Evolutionary conservation across 2,113 vertebrate genomes (phyloP).

Genomic region (Gallinago undulata): DNA sequence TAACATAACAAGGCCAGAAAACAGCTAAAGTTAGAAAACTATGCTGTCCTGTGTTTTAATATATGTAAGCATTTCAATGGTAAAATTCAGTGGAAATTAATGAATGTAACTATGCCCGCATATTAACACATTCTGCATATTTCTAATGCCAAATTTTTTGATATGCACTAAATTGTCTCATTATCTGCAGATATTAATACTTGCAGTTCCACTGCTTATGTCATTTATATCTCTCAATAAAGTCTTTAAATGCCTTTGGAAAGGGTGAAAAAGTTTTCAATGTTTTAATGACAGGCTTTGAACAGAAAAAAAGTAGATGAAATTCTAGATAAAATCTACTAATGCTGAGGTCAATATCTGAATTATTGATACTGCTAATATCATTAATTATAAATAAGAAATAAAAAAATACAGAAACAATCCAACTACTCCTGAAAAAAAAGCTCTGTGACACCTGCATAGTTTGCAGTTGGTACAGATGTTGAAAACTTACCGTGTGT

Average conservation of each 20-base stretch:
- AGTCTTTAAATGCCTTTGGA: not conserved
- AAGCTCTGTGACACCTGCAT: fast-evolving
- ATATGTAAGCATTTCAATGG: not conserved
- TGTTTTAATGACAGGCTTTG: not conserved
- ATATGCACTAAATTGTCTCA: not conserved
- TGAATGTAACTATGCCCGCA: not conserved
- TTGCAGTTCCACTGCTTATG: not conserved
- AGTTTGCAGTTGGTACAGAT: not conserved
- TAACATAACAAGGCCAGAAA: not conserved
- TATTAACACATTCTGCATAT: not conserved
- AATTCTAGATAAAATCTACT: not conserved
- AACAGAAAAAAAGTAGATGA: not conserved
- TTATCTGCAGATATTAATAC: not conserved
- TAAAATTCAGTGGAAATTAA: not conserved
- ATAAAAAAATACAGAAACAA: not conserved
- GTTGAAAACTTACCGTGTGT: slow-evolving; percentile 84
- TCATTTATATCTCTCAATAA: not conserved
- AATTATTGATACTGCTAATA: not conserved
- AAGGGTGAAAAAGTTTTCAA: not conserved
- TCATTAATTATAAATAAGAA: not conserved
- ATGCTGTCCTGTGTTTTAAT: not conserved
- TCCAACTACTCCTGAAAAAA: not conserved
- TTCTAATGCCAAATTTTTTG: not conserved
- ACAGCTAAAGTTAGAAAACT: not conserved
- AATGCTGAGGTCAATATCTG: not conserved